Percentiles rank a stretch among this genome's conserved stretches.
Conservation (phyloP, 2,888 invertebrate genomes). For the Apeira syringaria region DNA sequence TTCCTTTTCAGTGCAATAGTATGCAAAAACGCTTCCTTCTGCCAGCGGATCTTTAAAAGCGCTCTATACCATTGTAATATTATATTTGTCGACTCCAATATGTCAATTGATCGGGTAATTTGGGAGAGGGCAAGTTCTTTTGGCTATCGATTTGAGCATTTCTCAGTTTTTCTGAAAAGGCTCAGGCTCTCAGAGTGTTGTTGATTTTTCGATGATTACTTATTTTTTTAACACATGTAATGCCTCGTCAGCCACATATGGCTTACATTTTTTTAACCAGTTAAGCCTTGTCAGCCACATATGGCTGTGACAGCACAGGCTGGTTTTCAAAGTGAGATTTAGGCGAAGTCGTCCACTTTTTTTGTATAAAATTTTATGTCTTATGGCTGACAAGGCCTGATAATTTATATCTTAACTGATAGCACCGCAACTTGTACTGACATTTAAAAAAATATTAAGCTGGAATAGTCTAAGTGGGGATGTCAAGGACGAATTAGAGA, state of each 20-base stretch:
- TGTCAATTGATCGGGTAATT: background rate
- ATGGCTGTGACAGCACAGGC: constrained; percentile 25
- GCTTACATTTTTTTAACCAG: constrained; percentile 27
- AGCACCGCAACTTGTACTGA: constrained; percentile 26
- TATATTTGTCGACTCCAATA: background rate
- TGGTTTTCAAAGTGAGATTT: constrained; percentile 24
- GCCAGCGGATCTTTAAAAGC: background rate
- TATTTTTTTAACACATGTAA: constrained; percentile 5
- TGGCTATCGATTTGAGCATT: background rate
- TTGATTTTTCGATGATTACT: background rate
- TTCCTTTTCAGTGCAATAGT: background rate
- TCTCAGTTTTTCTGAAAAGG: background rate
- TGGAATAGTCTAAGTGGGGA: constrained; percentile 23
- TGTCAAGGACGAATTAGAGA: constrained; percentile 16
- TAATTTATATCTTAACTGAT: constrained; percentile 28
- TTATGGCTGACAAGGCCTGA: constrained; percentile 28
- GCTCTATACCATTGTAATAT: background rate
- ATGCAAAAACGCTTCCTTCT: background rate
- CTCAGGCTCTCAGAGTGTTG: background rate
- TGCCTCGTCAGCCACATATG: constrained; percentile 20
- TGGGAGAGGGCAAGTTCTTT: background rate
- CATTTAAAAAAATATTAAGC: constrained; percentile 23
- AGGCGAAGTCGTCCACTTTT: constrained; percentile 29
- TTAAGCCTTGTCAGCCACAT: constrained; percentile 28
- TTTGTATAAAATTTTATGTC: constrained; percentile 22